A percentile compares a stretch with the other conserved stretches of the same genome.
Evolutionary conservation across 2,113 vertebrate species (phyloP).

Genomic region (Gracilinanus agilis): DNA sequence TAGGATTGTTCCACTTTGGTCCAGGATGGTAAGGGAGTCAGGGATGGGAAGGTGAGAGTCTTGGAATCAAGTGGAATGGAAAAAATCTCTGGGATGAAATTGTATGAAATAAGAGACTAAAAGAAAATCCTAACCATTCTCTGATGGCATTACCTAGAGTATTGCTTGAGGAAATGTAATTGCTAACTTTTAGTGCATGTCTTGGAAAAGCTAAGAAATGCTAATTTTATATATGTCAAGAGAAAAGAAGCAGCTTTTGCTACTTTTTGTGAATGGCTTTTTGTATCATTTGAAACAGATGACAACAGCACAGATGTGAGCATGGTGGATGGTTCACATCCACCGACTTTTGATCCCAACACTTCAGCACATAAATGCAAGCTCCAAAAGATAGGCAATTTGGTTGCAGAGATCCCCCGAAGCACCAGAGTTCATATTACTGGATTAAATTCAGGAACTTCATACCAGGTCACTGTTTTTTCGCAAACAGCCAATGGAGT

Average conservation of each 20-base stretch:
- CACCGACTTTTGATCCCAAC: fast-evolving
- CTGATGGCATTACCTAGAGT: not conserved
- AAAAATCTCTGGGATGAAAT: not conserved
- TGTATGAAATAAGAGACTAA: not conserved
- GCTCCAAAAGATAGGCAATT: fast-evolving
- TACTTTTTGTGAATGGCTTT: not conserved
- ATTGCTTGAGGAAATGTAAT: not conserved
- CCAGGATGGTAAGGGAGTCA: not conserved
- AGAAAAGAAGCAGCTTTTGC: not conserved
- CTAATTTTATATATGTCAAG: not conserved
- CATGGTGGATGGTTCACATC: not conserved
- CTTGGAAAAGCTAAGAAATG: not conserved
- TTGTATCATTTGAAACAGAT: constrained; percentile 52
- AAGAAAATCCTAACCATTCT: not conserved
- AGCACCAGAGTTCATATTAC: constrained; percentile 16
- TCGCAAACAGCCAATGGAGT: not conserved
- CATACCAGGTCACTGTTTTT: constrained; percentile 44
- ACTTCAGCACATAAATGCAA: fast-evolving
- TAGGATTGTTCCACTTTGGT: not conserved
- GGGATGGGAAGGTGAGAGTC: not conserved
- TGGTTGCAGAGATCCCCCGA: fast-evolving
- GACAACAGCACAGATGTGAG: not conserved
- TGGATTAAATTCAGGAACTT: not conserved
- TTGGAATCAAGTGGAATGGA: not conserved
- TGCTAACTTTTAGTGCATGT: not conserved